Evolutionary conservation across 2,888 invertebrate genomes (phyloP), one percentile per base, ranked within the genome.

Genomic region (Drosophila neonasuta): DNA sequence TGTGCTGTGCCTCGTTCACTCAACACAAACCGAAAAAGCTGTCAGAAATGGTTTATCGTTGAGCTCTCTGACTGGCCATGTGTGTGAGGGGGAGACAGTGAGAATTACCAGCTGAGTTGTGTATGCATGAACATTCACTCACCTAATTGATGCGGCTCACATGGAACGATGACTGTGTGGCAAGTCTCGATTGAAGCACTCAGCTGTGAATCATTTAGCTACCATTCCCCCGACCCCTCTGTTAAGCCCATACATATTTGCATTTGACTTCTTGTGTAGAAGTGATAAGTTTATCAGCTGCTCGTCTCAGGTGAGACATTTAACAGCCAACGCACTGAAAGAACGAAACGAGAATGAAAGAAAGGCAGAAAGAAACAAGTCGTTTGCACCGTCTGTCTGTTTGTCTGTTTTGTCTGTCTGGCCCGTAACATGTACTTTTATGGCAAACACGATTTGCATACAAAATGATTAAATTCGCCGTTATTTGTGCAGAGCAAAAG

Each of bases 381-480:
- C 61, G 42, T 50, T 61, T 63, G 11, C 34, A 15, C 52, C 45
- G 32, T 44, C 59, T 46, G 45, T 41, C 30, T 32, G 46, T 39
- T 39, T 46, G 45, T 41, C 30, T 32, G 46, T 39, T 39, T 8
- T 54, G 24, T 24, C 36, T 48, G 54, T 55, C 70, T 60, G 58
- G 24, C 59, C 62, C 68, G 63, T 63, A 72, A 72, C 68, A 68
- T 79, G 66, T 79, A 69, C 69, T 77, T 74, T 77, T 81, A 75
- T 79, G 76, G 65, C 69, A 78, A 81, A 82, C 71, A 67, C 63
- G 79, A 81, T 81, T 81, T 81, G 79, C 84, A 84, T 82, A 68
- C 79, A 29, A 77, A 84, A 81, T 84, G 72, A 81, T 81, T 70
- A 79, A 71, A 72, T 72, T 80, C 67, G 67, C 64, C 68, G 69